Evolutionary conservation across 2,113 vertebrate species (phyloP).

Genomic region (Oryzias curvinotus): DNA sequence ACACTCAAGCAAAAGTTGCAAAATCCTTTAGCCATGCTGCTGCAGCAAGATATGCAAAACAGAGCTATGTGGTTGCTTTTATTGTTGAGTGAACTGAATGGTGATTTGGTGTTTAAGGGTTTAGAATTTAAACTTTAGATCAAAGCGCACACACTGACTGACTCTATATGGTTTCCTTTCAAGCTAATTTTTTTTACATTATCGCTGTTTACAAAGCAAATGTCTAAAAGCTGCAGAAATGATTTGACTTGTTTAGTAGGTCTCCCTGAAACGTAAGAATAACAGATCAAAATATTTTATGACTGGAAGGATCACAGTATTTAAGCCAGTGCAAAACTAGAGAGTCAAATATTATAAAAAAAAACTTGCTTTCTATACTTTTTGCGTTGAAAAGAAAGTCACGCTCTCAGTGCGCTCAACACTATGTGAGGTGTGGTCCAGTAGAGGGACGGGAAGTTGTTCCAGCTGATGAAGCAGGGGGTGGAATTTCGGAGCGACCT

Average conservation of each 20-base stretch:
- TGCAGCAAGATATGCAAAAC: not conserved
- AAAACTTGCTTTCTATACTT: not conserved
- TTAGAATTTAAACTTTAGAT: not conserved
- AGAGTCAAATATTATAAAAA: too few relatives aligned
- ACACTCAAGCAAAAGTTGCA: not conserved
- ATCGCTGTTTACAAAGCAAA: too few relatives aligned
- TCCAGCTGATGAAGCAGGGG: constrained; percentile 42
- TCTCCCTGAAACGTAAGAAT: too few relatives aligned
- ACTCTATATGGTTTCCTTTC: too few relatives aligned
- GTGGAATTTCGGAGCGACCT: constrained; percentile 13
- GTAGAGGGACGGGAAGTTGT: constrained; percentile 18
- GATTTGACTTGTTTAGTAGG: too few relatives aligned
- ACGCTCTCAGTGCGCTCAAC: not conserved
- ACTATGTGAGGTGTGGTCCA: not conserved
- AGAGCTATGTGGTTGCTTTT: constrained; percentile 6
- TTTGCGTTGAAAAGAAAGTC: not conserved
- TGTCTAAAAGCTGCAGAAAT: too few relatives aligned
- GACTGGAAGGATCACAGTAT: too few relatives aligned
- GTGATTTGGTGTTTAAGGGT: not conserved
- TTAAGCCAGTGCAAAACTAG: too few relatives aligned
- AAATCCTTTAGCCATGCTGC: not conserved
- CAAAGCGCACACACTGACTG: not conserved
- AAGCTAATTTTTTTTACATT: too few relatives aligned
- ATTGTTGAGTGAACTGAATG: not conserved
- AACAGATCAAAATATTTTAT: too few relatives aligned